Evolutionary conservation across 30 jellyfish, hydroid and myxozoan species (phyloP), one percentile per base, ranked within the genome.

Genomic region (Aurelia sp.): DNA sequence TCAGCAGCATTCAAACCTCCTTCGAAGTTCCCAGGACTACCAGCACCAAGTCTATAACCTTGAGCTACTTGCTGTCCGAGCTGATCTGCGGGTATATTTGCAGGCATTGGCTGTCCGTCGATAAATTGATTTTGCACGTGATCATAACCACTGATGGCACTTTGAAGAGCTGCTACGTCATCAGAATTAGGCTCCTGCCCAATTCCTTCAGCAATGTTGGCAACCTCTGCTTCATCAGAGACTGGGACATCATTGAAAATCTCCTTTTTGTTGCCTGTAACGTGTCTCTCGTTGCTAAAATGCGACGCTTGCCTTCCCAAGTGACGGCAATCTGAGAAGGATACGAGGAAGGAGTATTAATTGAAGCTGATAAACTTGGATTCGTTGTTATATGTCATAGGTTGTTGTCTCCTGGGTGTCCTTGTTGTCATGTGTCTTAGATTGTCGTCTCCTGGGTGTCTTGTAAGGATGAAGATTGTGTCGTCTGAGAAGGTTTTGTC

Each of bases 91-190:
- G 47, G 31, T 40, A 40, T 65, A 8, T 37, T 66, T 11, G 51
- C 60, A 3, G 63, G 33, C 7, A 47, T 44, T 8, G 60, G n/a
- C 12, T 78, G 27, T 13, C 48, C 66, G 31, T 76, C 87, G 41
- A 16, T 22, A 35, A 61, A 76, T 21, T 76, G 77, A 19, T 60
- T 76, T 15, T 58, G 76, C 22, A 76, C 17, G n/a, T 70, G 86
- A 48, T 82, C 68, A 40, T 68, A 82, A 8, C 78, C 73, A 58
- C 57, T 82, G 86, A 82, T 63, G 18, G 71, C 92, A 18, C 27
- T 82, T 63, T 69, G 85, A 3, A 82, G 59, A 5, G 85, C 92
- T 2, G 85, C 79, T 11, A 82, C 63, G 22, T 82, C 92, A 9
- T 71, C 81, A 53, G 23, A 48, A 51, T 58, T 60, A 4, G 78